These are phyloP conservation scores for Aleiodes sp. DNA, from an alignment of 1,140 invertebrate species.

Conservation along the genomic window DNA sequence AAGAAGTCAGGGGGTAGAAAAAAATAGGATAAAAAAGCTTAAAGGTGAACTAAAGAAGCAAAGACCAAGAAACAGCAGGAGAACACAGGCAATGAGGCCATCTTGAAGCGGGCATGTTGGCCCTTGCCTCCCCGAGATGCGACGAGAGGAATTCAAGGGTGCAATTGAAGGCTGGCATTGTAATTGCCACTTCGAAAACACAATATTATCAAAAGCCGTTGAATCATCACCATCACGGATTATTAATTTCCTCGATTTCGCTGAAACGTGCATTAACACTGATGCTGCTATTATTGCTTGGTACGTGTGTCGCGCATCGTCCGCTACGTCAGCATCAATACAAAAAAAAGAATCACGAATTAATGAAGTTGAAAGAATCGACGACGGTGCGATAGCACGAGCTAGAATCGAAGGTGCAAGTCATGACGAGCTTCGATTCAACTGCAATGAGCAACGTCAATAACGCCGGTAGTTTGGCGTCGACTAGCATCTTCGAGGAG, in stretches of 20 bases:
- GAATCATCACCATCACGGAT: not conserved
- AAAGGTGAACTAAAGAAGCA: not conserved
- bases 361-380: conserved; percentile 2
- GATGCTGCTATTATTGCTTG: conserved; percentile 30
- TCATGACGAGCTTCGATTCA: conserved; percentile 55
- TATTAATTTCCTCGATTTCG: conserved; percentile 46
- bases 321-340: not conserved
- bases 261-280: conserved; percentile 47
- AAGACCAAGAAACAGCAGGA: not conserved
- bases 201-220: not conserved
- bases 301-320: conserved; percentile 10
- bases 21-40: not conserved
- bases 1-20: too few species aligned
- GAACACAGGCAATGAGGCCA: conserved; percentile 46
- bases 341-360: not conserved
- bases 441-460: conserved; percentile 53
- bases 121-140: conserved; percentile 61
- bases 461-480: conserved; percentile 59
- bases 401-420: conserved; percentile 52
- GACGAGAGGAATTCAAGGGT: conserved; percentile 47
- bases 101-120: conserved; percentile 62
- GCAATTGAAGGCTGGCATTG: not conserved
- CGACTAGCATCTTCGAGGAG: conserved; percentile 56
- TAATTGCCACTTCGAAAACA: not conserved
- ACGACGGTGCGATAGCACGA: conserved; percentile 37